phyloP scores from a whole-genome alignment of 1,140 invertebrate genomes.

The Bradynema listronoti region DNA sequence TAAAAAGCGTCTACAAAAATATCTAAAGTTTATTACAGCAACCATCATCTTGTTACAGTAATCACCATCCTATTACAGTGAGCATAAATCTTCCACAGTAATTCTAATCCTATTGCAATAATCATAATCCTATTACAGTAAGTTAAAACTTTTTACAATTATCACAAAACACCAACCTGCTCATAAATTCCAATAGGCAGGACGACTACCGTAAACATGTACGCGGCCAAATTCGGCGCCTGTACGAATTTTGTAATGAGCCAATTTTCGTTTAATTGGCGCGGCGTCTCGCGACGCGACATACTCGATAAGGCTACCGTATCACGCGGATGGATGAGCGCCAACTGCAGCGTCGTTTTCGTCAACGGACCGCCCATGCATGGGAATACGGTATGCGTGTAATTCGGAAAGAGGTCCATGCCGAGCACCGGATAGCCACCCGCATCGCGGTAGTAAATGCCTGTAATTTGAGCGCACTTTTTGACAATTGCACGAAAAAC shows the following conservation, averaged over 20 bases:
- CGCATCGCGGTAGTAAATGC: conserved; percentile 22
- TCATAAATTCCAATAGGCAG: conserved; percentile 33
- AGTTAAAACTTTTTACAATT: too few species aligned
- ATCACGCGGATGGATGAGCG: conserved; percentile 32
- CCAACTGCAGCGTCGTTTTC: conserved; percentile 27
- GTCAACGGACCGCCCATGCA: conserved; percentile 20
- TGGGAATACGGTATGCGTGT: conserved; percentile 21
- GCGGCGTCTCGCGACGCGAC: conserved; percentile 14
- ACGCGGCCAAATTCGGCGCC: conserved; percentile 29
- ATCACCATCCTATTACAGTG: too few species aligned
- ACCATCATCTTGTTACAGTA: not conserved
- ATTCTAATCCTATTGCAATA: too few species aligned
- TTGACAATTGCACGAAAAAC: too few species aligned
- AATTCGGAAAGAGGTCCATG: conserved; percentile 23
- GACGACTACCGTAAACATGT: conserved; percentile 33
- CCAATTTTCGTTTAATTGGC: conserved; percentile 36
- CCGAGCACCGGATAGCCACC: conserved; percentile 22
- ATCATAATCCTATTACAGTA: too few species aligned
- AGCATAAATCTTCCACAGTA: too few species aligned
- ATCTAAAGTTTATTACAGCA: not conserved
- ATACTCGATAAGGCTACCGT: conserved; percentile 40
- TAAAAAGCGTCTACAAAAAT: too few species aligned
- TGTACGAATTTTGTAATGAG: conserved; percentile 36
- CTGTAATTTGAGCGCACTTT: too few species aligned
- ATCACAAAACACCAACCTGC: too few species aligned